Percentiles rank a stretch among this genome's conserved stretches.
These are phyloP conservation scores for Omphaloscelis lunosa DNA, from an alignment of 2,888 invertebrate genomes.

Conservation along the genomic window DNA sequence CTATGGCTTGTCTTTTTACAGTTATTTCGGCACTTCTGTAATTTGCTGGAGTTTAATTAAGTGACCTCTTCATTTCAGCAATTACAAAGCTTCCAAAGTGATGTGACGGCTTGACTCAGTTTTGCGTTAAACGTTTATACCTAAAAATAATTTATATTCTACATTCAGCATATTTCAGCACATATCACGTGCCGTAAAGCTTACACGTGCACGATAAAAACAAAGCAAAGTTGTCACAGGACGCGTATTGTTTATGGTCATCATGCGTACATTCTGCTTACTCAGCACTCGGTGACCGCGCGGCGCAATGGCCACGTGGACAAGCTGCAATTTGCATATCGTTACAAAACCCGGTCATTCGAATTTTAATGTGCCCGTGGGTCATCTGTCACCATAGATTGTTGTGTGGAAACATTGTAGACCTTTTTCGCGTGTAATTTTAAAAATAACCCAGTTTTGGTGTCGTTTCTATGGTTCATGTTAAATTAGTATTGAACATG, in stretches of 20 bases:
- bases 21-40: not conserved
- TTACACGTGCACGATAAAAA: slow-evolving; percentile 11
- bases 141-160: not conserved
- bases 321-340: slow-evolving; percentile 34
- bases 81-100: not conserved
- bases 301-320: slow-evolving; percentile 12
- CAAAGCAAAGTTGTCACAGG: not conserved
- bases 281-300: not conserved
- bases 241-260: too few relatives aligned
- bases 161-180: not conserved
- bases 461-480: too few relatives aligned
- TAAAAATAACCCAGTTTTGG: too few relatives aligned
- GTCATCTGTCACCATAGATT: not conserved
- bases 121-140: not conserved
- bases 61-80: not conserved
- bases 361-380: not conserved
- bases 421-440: too few relatives aligned
- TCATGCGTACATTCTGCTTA: not conserved
- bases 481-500: too few relatives aligned
- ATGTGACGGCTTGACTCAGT: not conserved
- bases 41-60: not conserved
- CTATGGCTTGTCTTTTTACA: too few relatives aligned
- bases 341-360: slow-evolving; percentile 27
- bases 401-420: too few relatives aligned
- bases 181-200: slow-evolving; percentile 2